These are phyloP conservation scores for Etheostoma spectabile DNA, from an alignment of 2,113 vertebrate species.

Conservation along the genomic window DNA sequence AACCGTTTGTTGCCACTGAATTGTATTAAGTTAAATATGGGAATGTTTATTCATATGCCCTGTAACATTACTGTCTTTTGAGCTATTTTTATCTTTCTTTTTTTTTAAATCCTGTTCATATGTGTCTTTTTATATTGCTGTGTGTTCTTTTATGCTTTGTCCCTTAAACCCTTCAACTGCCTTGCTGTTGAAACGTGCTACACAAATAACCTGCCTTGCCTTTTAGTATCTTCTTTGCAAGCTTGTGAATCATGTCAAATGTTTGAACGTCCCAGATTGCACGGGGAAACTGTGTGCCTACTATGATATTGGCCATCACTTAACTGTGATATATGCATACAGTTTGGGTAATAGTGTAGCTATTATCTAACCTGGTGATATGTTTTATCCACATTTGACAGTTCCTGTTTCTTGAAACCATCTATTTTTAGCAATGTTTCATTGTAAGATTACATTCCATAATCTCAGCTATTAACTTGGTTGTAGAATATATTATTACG, in stretches of 20 bases:
- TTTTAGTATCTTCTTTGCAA: slow-evolving; percentile 8
- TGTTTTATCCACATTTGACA: background rate
- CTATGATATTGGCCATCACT: background rate
- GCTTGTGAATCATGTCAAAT: slow-evolving; percentile 29
- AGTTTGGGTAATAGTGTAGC: background rate
- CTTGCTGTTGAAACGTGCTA: background rate
- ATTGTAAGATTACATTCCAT: background rate
- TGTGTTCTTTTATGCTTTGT: background rate
- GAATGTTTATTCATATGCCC: background rate
- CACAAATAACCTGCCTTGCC: background rate
- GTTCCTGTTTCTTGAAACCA: background rate
- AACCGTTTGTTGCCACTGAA: background rate
- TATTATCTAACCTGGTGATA: background rate
- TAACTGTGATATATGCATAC: background rate
- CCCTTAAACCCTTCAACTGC: slow-evolving; percentile 5
- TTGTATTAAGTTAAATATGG: background rate
- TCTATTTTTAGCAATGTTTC: background rate
- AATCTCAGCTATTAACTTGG: background rate
- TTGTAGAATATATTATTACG: background rate
- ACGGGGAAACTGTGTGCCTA: no score
- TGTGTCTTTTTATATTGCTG: background rate
- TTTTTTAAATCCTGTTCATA: background rate
- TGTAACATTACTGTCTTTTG: background rate
- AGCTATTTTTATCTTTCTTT: background rate
- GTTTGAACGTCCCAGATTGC: no score